Base-by-base conservation (phyloP, 2,888 invertebrate species). In the Rhodophaea formosa region DNA sequence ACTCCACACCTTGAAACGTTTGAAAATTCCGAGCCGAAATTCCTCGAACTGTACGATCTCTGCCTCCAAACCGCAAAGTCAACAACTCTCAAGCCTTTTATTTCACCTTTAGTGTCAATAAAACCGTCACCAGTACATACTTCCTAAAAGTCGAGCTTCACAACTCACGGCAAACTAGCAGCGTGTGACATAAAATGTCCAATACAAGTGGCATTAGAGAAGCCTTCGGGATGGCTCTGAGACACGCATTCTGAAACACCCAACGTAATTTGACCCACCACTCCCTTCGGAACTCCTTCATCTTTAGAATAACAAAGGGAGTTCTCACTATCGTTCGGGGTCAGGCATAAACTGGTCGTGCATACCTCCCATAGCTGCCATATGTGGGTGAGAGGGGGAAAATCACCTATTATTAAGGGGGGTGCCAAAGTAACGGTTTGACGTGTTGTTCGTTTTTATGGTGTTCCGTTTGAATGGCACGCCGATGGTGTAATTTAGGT, bases 321-420 rank as follows among this genome's bases (percentile, higher is more conserved):
- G 29, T 17, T 42, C 54, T 12, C 55, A 39, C 63, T 62, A 57
- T 69, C 67, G 68, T 64, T 62, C 62, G 63, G 49, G 65, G 85
- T 55, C 78, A 86, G 67, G 58, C 32, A 16, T 69, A 74, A 8
- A 64, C 63, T 84, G 84, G 88, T 64, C 66, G 10, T 51, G 43
- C 23, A 23, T 23, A 23, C 23, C 23, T 23, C 29, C 15, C 42
- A 12, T 63, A 63, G 68, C 72, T 65, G 74, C 71, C 75, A 70
- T 76, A 74, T 73, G 77, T 75, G 78, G 76, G 78, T 61, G 71
- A 72, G 64, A 69, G 82, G 81, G 84, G 83, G 79, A 64, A 81
- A 85, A 86, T 88, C 86, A 84, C 84, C 86, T 84, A 86, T 86
- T 87, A 89, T 88, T 88, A 86, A 80, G 77, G 84, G 86, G 87